Percentiles rank a stretch among this genome's conserved stretches.
These are phyloP conservation scores for Dasyurus viverrinus DNA, from an alignment of 2,113 vertebrate genomes.

Conservation along the genomic window DNA sequence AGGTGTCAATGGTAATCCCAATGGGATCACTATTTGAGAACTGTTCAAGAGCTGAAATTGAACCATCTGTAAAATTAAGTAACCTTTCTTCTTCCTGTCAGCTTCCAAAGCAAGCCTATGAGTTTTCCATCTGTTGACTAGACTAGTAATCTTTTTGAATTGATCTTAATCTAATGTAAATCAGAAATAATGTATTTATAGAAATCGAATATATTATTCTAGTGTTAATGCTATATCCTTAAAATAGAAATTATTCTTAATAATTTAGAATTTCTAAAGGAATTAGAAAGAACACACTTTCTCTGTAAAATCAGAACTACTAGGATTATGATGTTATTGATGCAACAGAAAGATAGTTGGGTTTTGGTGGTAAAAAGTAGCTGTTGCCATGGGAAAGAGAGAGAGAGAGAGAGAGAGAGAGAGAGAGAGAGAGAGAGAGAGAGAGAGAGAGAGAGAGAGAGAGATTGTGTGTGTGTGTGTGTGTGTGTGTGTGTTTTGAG, in stretches of 20 bases:
- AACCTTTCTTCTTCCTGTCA: slow-evolving; percentile 38
- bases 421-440: too few relatives aligned
- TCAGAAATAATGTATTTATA: neutral
- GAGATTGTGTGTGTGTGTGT: too few relatives aligned
- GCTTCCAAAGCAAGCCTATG: slow-evolving; percentile 67
- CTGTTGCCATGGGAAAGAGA: neutral
- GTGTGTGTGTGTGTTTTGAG: neutral
- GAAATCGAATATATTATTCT: neutral
- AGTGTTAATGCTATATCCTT: neutral
- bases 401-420: too few relatives aligned
- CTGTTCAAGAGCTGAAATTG: slow-evolving; percentile 68
- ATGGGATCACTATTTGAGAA: slow-evolving; percentile 55
- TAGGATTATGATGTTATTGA: neutral
- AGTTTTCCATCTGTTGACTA: slow-evolving; percentile 78
- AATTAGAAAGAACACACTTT: neutral
- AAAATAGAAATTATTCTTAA: neutral
- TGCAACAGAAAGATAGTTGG: neutral
- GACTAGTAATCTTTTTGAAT: slow-evolving; percentile 74
- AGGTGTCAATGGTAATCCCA: neutral
- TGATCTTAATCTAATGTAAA: slow-evolving; percentile 72
- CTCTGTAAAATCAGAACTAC: neutral
- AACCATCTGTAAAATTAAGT: slow-evolving; percentile 75
- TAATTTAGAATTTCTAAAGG: neutral
- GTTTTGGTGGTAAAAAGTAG: neutral
- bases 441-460: too few relatives aligned